Percentiles rank a stretch among this genome's conserved stretches.
These are phyloP conservation scores for Pristionchus mayeri DNA, from an alignment of 2,888 invertebrate species.

Conservation along the genomic window DNA sequence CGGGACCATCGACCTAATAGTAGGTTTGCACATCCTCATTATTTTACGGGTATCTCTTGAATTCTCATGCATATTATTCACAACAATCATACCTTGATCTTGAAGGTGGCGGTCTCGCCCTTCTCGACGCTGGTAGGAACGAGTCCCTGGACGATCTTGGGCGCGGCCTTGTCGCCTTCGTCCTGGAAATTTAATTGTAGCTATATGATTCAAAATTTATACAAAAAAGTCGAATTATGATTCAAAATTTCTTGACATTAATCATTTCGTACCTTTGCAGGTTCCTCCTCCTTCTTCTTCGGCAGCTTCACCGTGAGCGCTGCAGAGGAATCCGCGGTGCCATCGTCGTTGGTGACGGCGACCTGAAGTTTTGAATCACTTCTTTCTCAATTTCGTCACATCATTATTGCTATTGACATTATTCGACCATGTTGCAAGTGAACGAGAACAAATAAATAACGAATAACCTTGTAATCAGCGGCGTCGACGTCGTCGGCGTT, in stretches of 20 bases:
- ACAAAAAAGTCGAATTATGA: no score
- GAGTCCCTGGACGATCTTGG: slow-evolving; percentile 83
- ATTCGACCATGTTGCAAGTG: not conserved
- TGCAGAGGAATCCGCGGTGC: slow-evolving; percentile 73
- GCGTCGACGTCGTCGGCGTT: slow-evolving; percentile 67
- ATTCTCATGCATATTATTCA: slow-evolving; percentile 44
- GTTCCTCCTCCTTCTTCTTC: slow-evolving; percentile 51
- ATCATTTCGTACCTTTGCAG: not conserved
- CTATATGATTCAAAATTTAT: no score
- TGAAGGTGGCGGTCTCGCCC: slow-evolving; percentile 86
- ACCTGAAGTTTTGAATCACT: slow-evolving; percentile 29
- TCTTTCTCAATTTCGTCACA: not conserved
- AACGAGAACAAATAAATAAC: not conserved
- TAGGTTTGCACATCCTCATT: not conserved
- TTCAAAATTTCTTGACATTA: not conserved
- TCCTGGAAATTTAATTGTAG: no score
- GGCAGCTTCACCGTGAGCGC: slow-evolving; percentile 67
- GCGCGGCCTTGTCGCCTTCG: slow-evolving; percentile 50
- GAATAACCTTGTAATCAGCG: slow-evolving; percentile 70
- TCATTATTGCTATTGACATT: not conserved
- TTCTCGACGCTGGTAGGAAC: slow-evolving; percentile 83
- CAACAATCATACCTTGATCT: slow-evolving; percentile 79
- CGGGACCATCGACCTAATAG: slow-evolving; percentile 83
- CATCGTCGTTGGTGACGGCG: slow-evolving; percentile 70
- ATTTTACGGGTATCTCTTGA: slow-evolving; percentile 83